These are phyloP conservation scores for Lerema accius DNA, from an alignment of 1,140 invertebrate species.

Conservation along the genomic window DNA sequence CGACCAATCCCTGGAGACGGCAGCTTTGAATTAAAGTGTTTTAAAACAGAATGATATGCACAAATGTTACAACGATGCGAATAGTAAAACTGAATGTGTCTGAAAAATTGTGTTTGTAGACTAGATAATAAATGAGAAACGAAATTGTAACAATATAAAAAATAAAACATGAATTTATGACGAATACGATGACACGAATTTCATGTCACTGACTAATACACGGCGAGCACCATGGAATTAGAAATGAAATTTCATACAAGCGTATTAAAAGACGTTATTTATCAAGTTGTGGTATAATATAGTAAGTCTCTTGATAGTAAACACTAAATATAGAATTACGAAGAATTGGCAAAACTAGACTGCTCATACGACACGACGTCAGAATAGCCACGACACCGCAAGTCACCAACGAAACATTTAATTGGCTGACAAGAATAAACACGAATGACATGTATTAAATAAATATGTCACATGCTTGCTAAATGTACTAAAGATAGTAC, in stretches of 20 bases:
- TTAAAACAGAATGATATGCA: background rate
- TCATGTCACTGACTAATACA: background rate
- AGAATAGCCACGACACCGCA: constrained; percentile 3
- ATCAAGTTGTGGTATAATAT: background rate
- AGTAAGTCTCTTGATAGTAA: constrained; percentile 6
- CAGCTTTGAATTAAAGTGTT: constrained; percentile 5
- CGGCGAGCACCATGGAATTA: background rate
- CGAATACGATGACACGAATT: no score
- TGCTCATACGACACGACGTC: background rate
- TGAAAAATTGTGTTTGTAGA: no score
- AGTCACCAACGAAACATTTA: constrained; percentile 28
- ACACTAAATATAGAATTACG: constrained; percentile 10
- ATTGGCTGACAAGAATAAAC: constrained; percentile 26
- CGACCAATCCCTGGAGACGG: constrained; percentile 6
- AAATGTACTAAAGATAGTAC: constrained; percentile 27
- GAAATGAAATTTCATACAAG: background rate
- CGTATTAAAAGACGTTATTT: background rate
- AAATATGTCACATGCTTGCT: constrained; percentile 20
- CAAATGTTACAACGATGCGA: no score
- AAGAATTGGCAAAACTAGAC: constrained; percentile 15
- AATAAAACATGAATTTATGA: no score
- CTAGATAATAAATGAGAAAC: no score
- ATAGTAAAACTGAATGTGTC: background rate
- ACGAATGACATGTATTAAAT: constrained; percentile 30
- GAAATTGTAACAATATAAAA: no score